These are phyloP conservation scores for Drosophila virilis DNA, from an alignment of 1,140 invertebrate species.

Conservation along the genomic window DNA sequence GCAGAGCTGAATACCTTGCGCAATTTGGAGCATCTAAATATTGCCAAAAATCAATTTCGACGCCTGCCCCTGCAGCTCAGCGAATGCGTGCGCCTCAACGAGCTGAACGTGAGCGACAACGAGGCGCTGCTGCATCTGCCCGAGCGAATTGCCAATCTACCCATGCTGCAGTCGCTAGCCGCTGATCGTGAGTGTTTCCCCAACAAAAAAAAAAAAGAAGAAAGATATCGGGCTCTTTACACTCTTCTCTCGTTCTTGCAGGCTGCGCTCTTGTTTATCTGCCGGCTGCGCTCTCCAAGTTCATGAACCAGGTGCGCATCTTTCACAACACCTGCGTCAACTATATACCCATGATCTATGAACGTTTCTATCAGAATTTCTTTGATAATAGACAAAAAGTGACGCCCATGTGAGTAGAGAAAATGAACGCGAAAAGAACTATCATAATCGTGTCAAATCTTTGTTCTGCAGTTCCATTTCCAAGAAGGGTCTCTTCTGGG, in stretches of 20 bases:
- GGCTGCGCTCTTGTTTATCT: conserved; percentile 76
- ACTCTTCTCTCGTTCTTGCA: conserved; percentile 19
- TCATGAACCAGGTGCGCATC: conserved; percentile 77
- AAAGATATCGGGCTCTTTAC: background rate
- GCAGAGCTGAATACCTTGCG: conserved; percentile 69
- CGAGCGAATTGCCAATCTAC: conserved; percentile 74
- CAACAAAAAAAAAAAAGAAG: background rate
- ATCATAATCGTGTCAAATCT: background rate
- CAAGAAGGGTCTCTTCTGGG: conserved; percentile 66
- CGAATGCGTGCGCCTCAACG: conserved; percentile 73
- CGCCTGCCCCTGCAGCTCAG: conserved; percentile 74
- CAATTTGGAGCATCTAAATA: conserved; percentile 77
- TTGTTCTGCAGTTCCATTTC: conserved; percentile 34
- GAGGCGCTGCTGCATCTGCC: conserved; percentile 72
- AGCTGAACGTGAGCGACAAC: conserved; percentile 82
- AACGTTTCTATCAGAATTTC: conserved; percentile 77
- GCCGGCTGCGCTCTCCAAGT: conserved; percentile 79
- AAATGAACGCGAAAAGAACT: no score
- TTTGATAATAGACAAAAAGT: conserved; percentile 69
- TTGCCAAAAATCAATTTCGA: conserved; percentile 73
- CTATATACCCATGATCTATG: conserved; percentile 80
- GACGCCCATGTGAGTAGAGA: conserved; percentile 58
- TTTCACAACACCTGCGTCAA: conserved; percentile 80
- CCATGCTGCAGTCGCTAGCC: conserved; percentile 70
- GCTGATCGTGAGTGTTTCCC: conserved; percentile 73